Evolutionary conservation across 35 echinoderm and acorn worm genomes (phyloP), one percentile per base, ranked within the genome.

Genomic region (Heliocidaris tuberculata): DNA sequence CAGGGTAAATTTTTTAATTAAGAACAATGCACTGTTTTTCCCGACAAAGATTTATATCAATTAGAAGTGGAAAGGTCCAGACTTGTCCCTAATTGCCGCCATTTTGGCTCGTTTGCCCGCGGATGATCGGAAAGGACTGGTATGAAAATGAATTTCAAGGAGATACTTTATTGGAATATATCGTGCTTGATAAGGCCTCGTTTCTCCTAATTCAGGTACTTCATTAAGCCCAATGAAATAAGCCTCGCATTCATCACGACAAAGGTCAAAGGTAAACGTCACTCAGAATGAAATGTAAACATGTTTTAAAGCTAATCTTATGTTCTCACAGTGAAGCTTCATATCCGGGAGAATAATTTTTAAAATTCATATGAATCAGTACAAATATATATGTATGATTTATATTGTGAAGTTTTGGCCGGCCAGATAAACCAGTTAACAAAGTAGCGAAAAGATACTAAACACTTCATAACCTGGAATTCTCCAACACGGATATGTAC

Each of bases 11-110:
- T 5, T 21, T 78, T 78, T 27, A 78, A 78, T 78, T 7, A 78
- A 78, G 65, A 19, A 19, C 21, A 78, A 78, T 78, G 65, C 65
- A 78, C 65, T 78, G 17, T 78, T 78, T 17, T 78, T 78, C 7
- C 65, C 65, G 65, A 78, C 65, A 78, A 78, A 78, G 65, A 24
- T 78, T 19, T 78, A 13, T 48, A 47, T 48, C 30, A 32, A 89
- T 89, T 48, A 89, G 31, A 42, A 19, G 17, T 48, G 12, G 87
- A 47, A 89, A 47, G 31, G 47, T 89, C 87, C 31, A 2, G 47
- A 89, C 31, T 89, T 89, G 31, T 32, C 19, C 17, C 31, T 89
- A 89, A 89, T 89, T 89, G 87, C 87, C 87, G 87, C 87, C 87
- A 89, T 89, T 89, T 47, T 89, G 31, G 87, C 32, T 89, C 16